Evolutionary conservation across 2,113 vertebrate genomes (phyloP).

Genomic region (pig (Sus scrofa)): DNA sequence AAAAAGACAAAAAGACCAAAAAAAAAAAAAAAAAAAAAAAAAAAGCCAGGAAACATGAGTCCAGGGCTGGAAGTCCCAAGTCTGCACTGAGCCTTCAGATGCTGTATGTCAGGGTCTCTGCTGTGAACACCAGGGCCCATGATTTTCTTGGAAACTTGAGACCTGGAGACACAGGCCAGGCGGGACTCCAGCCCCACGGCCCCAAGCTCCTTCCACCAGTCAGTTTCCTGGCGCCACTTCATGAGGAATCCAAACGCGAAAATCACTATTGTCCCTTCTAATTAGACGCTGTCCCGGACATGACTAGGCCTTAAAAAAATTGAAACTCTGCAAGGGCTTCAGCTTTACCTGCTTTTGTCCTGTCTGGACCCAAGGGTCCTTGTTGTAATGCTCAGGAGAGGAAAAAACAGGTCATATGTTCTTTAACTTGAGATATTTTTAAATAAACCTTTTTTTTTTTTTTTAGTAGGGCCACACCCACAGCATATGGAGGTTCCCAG

Average conservation of each 20-base stretch:
- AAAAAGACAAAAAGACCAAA: too few species aligned
- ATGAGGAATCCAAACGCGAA: neutral
- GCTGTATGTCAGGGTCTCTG: neutral
- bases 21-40: too few species aligned
- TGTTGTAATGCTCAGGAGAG: slow-evolving; percentile 3
- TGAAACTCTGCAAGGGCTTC: neutral
- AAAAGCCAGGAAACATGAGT: neutral
- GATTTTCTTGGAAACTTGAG: slow-evolving; percentile 40
- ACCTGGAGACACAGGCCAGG: neutral
- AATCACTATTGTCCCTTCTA: slow-evolving; percentile 18
- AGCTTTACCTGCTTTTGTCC: slow-evolving; percentile 4
- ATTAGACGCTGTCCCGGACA: neutral
- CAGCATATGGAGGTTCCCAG: too few species aligned
- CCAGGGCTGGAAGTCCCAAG: neutral
- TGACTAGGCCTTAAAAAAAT: slow-evolving; percentile 55
- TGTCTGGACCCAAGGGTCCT: neutral
- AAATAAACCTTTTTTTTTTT: slow-evolving; percentile 4
- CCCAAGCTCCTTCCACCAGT: neutral
- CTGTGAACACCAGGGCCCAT: neutral
- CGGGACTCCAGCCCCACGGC: neutral
- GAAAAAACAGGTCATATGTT: slow-evolving; percentile 56
- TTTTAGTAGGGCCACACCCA: too few species aligned
- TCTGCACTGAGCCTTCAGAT: neutral
- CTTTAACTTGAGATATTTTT: slow-evolving; percentile 47
- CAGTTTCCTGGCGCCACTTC: slow-evolving; percentile 60